Evolutionary conservation across 2,113 vertebrate genomes (phyloP), one percentile per base, ranked within the genome.

Genomic region (Sminthopsis crassicaudata): DNA sequence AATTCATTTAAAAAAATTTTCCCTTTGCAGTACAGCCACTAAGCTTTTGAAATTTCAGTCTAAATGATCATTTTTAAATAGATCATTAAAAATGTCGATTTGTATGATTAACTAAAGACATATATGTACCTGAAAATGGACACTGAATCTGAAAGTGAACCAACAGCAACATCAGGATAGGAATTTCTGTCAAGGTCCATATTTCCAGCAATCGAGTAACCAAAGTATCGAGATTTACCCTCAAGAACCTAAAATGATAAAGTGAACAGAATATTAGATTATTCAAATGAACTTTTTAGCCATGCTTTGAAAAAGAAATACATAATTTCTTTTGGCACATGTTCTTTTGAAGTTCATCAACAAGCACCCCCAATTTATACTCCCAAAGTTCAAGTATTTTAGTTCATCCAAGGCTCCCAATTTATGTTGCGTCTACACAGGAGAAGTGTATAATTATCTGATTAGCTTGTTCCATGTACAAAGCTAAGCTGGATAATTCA

Each of bases 151-250:
- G 99, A 99, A 96, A 99, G 98, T 46, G 99, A 99, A 42, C 99
- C 99, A 67, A 99, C 98, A 91, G 99, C 99, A 96, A 99, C 96
- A 93, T 99, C 99, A 88, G 99, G 99, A 95, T 99, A 99, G 30
- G 98, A 98, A 98, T 99, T 99, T 93, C 97, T 97, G 96, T 99
- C 99, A 97, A 99, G 97, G 97, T 99, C 99, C 99, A 99, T 99
- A 97, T 99, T 99, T 93, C 99, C 99, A 93, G 99, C 99, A 98
- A 99, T 98, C 91, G 99, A 99, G 97, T 99, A 99, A 92, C 99
- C 99, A 98, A 99, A 99, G 89, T 98, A 99, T 52, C 3, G 97
- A 14, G 98, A 96, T 95, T 97, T 98, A 30, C 99, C 99, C 96
- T 99, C 98, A 23, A 99, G 99, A 97, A 99, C 97, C 99, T 99